Evolutionary conservation across 2,113 vertebrate species (phyloP), one percentile per base, ranked within the genome.

Genomic region (Lepisosteus oculatus): DNA sequence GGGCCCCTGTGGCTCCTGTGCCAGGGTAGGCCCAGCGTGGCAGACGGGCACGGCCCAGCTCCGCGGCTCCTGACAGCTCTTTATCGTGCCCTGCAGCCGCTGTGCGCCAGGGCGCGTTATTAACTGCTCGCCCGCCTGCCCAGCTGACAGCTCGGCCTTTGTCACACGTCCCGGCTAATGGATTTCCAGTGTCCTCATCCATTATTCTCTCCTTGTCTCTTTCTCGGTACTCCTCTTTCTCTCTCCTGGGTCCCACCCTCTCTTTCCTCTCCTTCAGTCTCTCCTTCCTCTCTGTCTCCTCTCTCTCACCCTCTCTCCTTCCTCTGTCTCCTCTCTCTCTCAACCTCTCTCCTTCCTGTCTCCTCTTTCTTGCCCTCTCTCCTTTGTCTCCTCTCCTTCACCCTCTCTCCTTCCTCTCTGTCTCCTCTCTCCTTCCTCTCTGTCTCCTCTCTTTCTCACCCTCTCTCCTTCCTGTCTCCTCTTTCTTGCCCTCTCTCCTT

Each of bases 181-280:
- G 87, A 90, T 80, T 91, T 90, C 74, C 85, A 87, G 83, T 90
- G 89, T 90, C 84, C 85, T 91, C 85, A 89, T 91, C 82, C 82
- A 91, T 91, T 89, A 89, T 89, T 90, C 83, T 62, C 79, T 72
- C 80, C 72, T 54, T 81, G 86, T 84, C 87, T 80, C 71, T 68
- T 72, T 79, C 77, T 79, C 81, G 80, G 80, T 29, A 62, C 79
- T 73, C 65, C 73, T 83, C 89, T 88, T 81, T 82, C 77, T 89
- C 86, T 11, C 73, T 68, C 68, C 71, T 68, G 29, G 29, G 29
- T 69, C 15, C 45, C 51, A 8, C 47, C 29, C 51, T 43, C 11
- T 56, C 62, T 0, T 4, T 3, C 8, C 47, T 55, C 45, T n/a
- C 4, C 11, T 59, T 15, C 9, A 15, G 15, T 51, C 47, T 6